phyloP scores from a whole-genome alignment of 2,888 invertebrate genomes.

The Amblyteles armatorius region DNA sequence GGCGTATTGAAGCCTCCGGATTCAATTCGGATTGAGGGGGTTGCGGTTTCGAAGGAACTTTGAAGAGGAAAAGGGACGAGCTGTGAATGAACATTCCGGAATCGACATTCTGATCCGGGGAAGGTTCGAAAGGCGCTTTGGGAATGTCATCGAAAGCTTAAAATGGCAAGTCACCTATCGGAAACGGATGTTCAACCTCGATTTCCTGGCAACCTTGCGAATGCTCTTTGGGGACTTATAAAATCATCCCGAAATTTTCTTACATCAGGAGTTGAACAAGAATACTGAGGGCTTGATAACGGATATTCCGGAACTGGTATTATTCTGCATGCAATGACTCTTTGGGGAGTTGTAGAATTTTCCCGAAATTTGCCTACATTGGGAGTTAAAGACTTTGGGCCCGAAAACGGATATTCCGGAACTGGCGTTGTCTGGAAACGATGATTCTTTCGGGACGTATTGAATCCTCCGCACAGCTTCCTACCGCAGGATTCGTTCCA shows the following conservation, averaged over 20 bases:
- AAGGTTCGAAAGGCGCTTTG: background rate
- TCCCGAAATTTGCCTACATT: no score
- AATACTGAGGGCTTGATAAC: background rate
- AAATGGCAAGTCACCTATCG: no score
- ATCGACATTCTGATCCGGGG: background rate
- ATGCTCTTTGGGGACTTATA: background rate
- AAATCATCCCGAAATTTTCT: background rate
- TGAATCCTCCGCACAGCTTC: background rate
- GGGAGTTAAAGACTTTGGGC: background rate
- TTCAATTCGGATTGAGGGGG: background rate
- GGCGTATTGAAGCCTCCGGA: background rate
- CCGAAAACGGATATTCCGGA: background rate
- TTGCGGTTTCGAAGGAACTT: background rate
- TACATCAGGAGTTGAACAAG: background rate
- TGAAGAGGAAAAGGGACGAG: background rate
- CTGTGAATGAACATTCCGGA: background rate
- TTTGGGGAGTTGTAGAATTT: conserved; percentile 9
- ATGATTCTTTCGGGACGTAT: conserved; percentile 23
- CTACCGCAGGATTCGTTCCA: background rate
- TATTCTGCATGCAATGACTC: background rate
- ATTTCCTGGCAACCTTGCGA: no score
- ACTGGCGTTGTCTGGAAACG: background rate
- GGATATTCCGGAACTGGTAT: background rate
- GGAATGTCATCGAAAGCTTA: no score
- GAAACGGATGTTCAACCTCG: no score